phyloP scores from a whole-genome alignment of 1,140 invertebrate genomes.

The Metaphire vulgaris region DNA sequence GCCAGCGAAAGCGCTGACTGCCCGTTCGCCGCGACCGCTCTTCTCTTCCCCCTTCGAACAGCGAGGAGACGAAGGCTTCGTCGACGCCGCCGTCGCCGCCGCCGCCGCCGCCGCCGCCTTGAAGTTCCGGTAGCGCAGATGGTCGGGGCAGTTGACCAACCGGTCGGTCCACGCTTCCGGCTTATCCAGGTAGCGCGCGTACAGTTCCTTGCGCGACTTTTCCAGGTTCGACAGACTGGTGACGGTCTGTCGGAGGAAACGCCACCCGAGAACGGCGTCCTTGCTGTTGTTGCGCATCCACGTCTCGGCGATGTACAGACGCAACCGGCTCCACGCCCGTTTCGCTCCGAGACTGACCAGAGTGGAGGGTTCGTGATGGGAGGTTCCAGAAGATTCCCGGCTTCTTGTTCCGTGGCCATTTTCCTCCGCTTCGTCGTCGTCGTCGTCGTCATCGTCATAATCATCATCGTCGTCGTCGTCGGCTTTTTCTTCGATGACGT shows the following conservation, averaged over 20 bases:
- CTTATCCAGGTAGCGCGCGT: constrained; percentile 4
- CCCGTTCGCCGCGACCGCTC: no score
- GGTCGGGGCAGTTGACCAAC: constrained; percentile 10
- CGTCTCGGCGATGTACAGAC: neutral
- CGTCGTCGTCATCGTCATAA: neutral
- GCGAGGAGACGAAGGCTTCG: no score
- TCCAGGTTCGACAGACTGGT: neutral
- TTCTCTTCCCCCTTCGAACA: no score
- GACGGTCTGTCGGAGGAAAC: constrained; percentile 7
- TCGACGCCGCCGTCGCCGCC: no score
- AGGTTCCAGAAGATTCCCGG: neutral
- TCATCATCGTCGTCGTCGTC: neutral
- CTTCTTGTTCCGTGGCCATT: no score
- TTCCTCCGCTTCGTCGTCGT: neutral
- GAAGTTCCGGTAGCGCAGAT: neutral
- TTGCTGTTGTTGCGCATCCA: neutral
- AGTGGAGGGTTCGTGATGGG: neutral
- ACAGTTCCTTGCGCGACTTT: constrained; percentile 6
- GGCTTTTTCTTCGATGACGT: no score
- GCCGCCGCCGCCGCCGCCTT: no score
- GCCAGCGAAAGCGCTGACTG: no score
- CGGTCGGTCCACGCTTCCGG: neutral
- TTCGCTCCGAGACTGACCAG: neutral
- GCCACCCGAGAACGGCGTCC: neutral
- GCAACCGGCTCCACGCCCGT: neutral